These are phyloP conservation scores for Atherinosoma microstoma DNA, from an alignment of 2,797 vertebrate species.

Conservation along the genomic window DNA sequence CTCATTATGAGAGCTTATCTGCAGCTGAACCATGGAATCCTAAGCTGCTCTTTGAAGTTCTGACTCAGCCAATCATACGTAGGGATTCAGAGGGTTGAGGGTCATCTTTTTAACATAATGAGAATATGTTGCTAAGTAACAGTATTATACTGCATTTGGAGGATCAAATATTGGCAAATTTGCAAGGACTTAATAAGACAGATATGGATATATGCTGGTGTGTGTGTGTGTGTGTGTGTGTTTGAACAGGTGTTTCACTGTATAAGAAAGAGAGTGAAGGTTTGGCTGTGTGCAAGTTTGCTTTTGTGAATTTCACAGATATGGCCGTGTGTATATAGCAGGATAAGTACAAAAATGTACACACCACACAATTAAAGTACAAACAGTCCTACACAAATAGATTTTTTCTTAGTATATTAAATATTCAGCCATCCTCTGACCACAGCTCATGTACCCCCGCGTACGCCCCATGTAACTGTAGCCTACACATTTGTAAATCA, in stretches of 20 bases:
- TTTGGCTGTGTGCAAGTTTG: slow-evolving; percentile 1
- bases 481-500: background rate
- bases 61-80: slow-evolving; percentile 61
- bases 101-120: slow-evolving; percentile 73
- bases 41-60: slow-evolving; percentile 77
- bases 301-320: slow-evolving; percentile 37
- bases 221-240: slow-evolving; percentile 26
- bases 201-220: slow-evolving; percentile 40
- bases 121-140: slow-evolving; percentile 76
- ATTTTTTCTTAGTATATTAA: background rate
- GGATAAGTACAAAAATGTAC: slow-evolving; percentile 6
- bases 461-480: background rate
- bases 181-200: slow-evolving; percentile 49
- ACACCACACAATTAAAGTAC: slow-evolving; percentile 4
- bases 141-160: slow-evolving; percentile 59
- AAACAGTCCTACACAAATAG: background rate
- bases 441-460: background rate
- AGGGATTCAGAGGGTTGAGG: slow-evolving; percentile 63
- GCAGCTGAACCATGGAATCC: slow-evolving; percentile 67
- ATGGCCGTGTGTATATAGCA: background rate
- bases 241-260: slow-evolving; percentile 40
- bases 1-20: slow-evolving; percentile 78
- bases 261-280: slow-evolving; percentile 10
- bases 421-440: background rate
- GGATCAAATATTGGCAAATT: slow-evolving; percentile 62